A percentile compares a stretch with the other conserved stretches of the same genome.
Evolutionary conservation across 2,113 vertebrate species (phyloP).

Genomic region (Aramus guarauna): DNA sequence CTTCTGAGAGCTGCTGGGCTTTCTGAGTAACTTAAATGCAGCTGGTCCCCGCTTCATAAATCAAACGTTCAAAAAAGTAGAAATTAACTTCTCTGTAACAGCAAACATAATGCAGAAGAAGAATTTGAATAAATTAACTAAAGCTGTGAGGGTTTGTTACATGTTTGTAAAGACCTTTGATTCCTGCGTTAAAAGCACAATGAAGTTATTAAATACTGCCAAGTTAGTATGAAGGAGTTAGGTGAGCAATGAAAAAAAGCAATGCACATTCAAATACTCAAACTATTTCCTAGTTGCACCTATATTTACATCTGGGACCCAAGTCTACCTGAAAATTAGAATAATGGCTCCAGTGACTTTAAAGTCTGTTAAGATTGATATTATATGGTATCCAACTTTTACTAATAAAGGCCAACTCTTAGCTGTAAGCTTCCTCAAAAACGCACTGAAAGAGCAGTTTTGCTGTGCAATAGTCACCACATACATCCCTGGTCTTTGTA

Average conservation of each 20-base stretch:
- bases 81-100: background rate
- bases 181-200: background rate
- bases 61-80: background rate
- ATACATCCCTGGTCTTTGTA: background rate
- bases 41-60: background rate
- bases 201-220: background rate
- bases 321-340: background rate
- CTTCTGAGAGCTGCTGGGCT: background rate
- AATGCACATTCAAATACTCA: background rate
- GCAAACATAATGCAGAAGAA: background rate
- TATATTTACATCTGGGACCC: background rate
- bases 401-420: background rate
- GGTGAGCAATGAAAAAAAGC: background rate
- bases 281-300: background rate
- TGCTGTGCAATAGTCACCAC: background rate
- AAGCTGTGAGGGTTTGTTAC: background rate
- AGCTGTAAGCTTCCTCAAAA: background rate
- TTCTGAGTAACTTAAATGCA: background rate
- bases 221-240: background rate
- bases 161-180: background rate
- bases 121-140: background rate
- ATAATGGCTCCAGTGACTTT: background rate
- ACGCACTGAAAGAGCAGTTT: background rate
- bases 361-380: background rate
- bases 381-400: background rate